Evolutionary conservation across 2,888 invertebrate species (phyloP).

Genomic region (Himalopsyche kuldschensis): DNA sequence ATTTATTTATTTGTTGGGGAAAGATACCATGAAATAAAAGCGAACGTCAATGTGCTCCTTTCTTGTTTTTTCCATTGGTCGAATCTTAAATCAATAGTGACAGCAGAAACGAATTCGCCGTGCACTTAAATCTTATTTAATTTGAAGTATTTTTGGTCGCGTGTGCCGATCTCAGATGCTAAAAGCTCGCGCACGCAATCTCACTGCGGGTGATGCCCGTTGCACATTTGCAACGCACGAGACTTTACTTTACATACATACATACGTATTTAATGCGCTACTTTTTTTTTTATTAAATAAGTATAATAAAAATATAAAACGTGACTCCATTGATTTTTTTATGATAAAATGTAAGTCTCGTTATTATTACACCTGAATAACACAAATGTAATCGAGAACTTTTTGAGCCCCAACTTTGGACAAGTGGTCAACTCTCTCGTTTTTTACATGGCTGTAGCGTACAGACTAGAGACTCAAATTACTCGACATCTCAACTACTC

Average conservation of each 20-base stretch:
- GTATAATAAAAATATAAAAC: background rate
- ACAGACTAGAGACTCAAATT: no score
- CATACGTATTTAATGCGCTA: background rate
- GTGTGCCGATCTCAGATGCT: background rate
- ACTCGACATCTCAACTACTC: no score
- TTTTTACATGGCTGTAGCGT: no score
- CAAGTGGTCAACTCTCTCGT: no score
- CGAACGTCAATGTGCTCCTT: background rate
- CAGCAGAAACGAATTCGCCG: constrained; percentile 5
- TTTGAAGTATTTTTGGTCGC: constrained; percentile 20
- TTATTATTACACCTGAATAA: no score
- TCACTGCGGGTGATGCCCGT: background rate
- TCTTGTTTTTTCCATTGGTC: background rate
- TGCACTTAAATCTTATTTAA: constrained; percentile 25
- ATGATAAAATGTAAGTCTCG: no score
- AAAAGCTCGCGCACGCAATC: constrained; percentile 3
- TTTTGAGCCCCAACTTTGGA: no score
- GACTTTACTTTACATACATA: background rate
- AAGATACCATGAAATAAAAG: no score
- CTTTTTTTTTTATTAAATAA: background rate
- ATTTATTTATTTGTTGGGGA: no score
- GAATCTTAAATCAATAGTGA: constrained; percentile 19
- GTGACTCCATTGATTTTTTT: no score
- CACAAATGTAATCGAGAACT: no score
- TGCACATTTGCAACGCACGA: background rate